phyloP scores from a whole-genome alignment of 2,888 invertebrate genomes.

The Nasonia oneida region DNA sequence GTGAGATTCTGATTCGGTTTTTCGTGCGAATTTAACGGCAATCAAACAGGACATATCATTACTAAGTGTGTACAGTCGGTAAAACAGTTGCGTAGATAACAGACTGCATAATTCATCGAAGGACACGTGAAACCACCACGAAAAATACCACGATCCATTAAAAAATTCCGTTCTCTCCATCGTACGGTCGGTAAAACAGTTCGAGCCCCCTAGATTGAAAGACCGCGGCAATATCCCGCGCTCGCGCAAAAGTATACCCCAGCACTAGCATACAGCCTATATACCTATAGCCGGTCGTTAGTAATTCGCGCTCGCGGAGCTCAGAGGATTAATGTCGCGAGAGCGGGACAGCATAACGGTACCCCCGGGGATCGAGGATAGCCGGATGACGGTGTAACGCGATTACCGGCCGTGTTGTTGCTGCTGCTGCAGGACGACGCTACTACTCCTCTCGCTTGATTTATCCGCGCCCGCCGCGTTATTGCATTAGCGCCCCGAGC shows the following conservation, averaged over 20 bases:
- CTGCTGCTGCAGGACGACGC: constrained; percentile 65
- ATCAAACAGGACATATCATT: no score
- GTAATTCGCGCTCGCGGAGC: constrained; percentile 55
- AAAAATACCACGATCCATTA: no score
- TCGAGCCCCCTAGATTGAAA: background rate
- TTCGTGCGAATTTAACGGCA: background rate
- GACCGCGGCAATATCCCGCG: background rate
- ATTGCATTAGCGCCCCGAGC: constrained; percentile 76
- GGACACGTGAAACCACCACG: no score
- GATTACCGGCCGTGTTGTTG: constrained; percentile 69
- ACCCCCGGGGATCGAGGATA: constrained; percentile 70
- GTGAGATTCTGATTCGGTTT: background rate
- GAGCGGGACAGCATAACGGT: constrained; percentile 70
- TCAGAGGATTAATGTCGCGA: constrained; percentile 62
- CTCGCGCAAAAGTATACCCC: no score
- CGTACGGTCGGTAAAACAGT: constrained; percentile 3
- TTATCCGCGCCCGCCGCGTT: constrained; percentile 74
- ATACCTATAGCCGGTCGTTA: constrained; percentile 45
- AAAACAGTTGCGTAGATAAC: no score
- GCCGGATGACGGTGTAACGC: constrained; percentile 70
- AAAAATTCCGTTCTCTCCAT: no score
- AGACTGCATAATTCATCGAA: no score
- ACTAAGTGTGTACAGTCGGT: no score
- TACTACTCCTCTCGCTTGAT: constrained; percentile 73
- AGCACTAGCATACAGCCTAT: background rate